Conservation (phyloP, 2,113 vertebrate species). For the Hylia prasina region DNA sequence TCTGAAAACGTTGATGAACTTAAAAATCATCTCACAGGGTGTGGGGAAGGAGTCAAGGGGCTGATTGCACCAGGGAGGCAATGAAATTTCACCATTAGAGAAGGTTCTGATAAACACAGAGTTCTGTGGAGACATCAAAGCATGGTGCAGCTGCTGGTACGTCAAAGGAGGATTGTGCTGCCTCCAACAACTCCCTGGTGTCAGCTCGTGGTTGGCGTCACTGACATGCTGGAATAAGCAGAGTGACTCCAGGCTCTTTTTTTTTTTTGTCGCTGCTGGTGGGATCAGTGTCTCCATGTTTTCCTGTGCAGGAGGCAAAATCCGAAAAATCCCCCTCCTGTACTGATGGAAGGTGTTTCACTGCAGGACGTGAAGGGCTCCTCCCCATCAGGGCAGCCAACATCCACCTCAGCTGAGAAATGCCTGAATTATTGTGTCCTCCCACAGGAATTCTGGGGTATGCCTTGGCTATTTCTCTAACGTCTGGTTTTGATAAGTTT, state of each 20-base stretch:
- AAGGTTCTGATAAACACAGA: neutral
- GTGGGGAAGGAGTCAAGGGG: neutral
- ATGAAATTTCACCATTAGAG: neutral
- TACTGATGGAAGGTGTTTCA: neutral
- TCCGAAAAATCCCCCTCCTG: neutral
- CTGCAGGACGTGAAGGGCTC: neutral
- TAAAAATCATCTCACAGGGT: neutral
- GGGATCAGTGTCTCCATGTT: neutral
- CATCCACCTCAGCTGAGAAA: constrained; percentile 13
- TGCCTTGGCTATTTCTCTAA: constrained; percentile 49
- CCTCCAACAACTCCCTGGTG: neutral
- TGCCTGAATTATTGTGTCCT: neutral
- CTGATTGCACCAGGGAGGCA: neutral
- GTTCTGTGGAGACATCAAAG: constrained; percentile 31
- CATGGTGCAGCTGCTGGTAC: neutral
- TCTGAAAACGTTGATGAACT: neutral
- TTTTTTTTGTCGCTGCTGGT: neutral
- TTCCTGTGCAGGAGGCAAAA: neutral
- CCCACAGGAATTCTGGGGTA: constrained; percentile 45
- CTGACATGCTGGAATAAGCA: neutral
- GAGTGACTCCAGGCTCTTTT: neutral
- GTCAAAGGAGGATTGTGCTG: constrained; percentile 26
- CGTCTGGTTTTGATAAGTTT: constrained; percentile 74
- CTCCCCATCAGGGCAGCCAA: constrained; percentile 4
- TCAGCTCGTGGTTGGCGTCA: constrained; percentile 48